phyloP scores from a whole-genome alignment of 1,140 invertebrate genomes.

The Sarcophaga bullata region DNA sequence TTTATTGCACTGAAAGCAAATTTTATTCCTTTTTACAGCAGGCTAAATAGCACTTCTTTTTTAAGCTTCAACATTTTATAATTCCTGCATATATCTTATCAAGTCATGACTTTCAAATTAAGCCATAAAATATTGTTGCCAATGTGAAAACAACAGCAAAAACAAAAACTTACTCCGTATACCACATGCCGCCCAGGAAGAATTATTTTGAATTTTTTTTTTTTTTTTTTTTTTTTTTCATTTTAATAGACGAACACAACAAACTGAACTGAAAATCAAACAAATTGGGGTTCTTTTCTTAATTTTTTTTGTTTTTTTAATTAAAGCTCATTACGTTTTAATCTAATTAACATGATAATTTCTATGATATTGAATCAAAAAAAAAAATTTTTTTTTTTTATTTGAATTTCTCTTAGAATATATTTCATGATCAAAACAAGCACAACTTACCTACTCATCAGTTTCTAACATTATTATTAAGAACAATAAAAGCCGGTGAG shows the following conservation, averaged over 20 bases:
- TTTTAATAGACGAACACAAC: no score
- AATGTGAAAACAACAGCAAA: no score
- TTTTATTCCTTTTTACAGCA: no score
- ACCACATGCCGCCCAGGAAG: no score
- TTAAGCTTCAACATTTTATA: neutral
- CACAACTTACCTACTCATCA: neutral
- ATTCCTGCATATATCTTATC: neutral
- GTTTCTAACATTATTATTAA: neutral
- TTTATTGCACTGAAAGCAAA: no score
- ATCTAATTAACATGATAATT: slow-evolving; percentile 36
- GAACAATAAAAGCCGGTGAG: neutral
- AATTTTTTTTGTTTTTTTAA: neutral
- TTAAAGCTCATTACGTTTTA: slow-evolving; percentile 11
- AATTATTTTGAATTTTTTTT: no score
- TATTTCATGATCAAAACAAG: slow-evolving; percentile 24
- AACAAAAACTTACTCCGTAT: no score
- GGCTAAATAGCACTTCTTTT: no score
- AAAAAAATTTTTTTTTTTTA: neutral
- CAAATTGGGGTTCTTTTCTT: neutral
- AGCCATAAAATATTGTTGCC: neutral
- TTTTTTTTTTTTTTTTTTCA: no score
- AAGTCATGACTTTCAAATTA: slow-evolving; percentile 15
- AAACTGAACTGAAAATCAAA: no score
- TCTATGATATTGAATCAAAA: slow-evolving; percentile 33
- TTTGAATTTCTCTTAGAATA: neutral